Conservation (phyloP, 2,888 invertebrate genomes). For the Melipona bicolor region DNA sequence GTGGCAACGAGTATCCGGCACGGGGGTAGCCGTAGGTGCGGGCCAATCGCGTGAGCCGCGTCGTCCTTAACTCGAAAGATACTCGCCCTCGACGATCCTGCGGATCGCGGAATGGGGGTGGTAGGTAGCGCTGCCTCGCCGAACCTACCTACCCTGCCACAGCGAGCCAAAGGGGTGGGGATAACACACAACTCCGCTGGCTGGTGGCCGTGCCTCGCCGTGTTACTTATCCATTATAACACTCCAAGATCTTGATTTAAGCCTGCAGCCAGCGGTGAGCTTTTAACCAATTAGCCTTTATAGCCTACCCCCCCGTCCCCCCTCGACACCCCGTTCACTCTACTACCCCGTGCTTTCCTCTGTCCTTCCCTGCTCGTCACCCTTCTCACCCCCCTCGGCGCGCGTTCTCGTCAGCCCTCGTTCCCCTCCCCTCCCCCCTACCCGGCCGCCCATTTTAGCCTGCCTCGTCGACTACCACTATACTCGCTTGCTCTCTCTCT, state of each 20-base stretch:
- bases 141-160: conserved; percentile 33
- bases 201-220: conserved; percentile 80
- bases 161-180: conserved; percentile 47
- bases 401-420: not conserved
- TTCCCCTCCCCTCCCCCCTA: not conserved
- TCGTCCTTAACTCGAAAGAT: conserved; percentile 79
- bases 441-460: conserved; percentile 58
- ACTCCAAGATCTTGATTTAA: conserved; percentile 85
- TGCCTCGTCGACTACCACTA: conserved; percentile 45
- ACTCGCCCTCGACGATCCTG: conserved; percentile 72
- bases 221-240: conserved; percentile 85
- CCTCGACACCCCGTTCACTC: conserved; percentile 40
- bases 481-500: not conserved
- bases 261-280: conserved; percentile 84
- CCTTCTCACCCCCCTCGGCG: not conserved
- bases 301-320: conserved; percentile 81
- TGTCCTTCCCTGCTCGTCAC: not conserved
- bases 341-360: conserved; percentile 17
- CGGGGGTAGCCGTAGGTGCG: conserved; percentile 76
- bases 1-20: conserved; percentile 71
- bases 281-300: conserved; percentile 85
- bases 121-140: conserved; percentile 60
- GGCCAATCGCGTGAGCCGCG: conserved; percentile 77
- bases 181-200: conserved; percentile 68
- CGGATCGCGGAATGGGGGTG: conserved; percentile 61